Evolutionary conservation across 2,888 invertebrate species (phyloP), one percentile per base, ranked within the genome.

Genomic region (Lithodes maja): DNA sequence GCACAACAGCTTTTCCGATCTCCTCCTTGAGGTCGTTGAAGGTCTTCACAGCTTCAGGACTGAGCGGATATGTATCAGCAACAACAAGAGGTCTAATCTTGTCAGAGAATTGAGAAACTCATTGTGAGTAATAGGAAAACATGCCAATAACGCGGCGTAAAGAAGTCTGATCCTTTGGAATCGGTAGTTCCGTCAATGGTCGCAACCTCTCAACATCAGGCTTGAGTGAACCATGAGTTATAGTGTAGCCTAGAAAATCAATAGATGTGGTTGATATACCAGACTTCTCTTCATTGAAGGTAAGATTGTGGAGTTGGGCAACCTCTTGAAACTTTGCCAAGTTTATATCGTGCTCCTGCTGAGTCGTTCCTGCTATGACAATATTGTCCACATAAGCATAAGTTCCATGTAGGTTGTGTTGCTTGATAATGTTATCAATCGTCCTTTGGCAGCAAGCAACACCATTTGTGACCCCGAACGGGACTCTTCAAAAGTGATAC

Each of bases 381-480:
- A 86, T 74, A 80, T 80, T 53, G 50, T 80, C 55, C 3, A 80
- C 1, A 1, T 80, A 80, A 3, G 80, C 55, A 33, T 80, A 80
- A 7, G 55, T 80, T 12, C 55, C 55, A 15, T 17, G 1, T 7
- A 80, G 53, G 9, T 55, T 12, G 7, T 80, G 54, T 17, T 80
- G 17, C 55, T 80, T n/a, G n/a, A 80, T 80, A n/a, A 80, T 49
- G 2, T n/a, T 5, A 17, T 80, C 80, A 3, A 80, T 80, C 17
- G 55, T 55, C 3, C 80, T 33, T 55, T 91, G 86, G 61, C 90
- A 91, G 17, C 61, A n/a, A 15, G 87, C 53, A 17, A 89, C 86
- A 33, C 85, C 89, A 87, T 92, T 90, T 9, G 86, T 90, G 5
- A 92, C 86, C 2, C 91, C 89, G 69, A 92, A 92, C 1, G 86